phyloP scores from a whole-genome alignment of 2,113 vertebrate species.

The Hydrochoerus hydrochaeris region DNA sequence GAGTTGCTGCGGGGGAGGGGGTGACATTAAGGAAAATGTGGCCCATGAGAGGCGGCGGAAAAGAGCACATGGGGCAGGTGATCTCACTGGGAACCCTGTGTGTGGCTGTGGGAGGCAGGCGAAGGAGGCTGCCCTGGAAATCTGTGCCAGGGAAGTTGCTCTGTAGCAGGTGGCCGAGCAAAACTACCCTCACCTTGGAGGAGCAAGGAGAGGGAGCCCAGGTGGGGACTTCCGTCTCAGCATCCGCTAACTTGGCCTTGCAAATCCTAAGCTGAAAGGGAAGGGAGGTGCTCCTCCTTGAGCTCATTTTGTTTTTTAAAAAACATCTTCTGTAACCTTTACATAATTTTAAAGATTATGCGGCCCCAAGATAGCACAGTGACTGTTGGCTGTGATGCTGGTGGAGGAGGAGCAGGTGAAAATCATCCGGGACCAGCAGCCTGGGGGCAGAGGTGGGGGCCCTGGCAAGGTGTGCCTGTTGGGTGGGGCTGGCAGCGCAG shows the following conservation, averaged over 20 bases:
- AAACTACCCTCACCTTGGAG: neutral
- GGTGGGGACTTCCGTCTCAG: neutral
- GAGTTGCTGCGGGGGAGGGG: fast-evolving
- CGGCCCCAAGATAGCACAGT: neutral
- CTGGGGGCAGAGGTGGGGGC: no score
- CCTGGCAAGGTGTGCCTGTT: neutral
- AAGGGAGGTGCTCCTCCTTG: neutral
- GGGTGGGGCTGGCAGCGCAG: no score
- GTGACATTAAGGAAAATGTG: neutral
- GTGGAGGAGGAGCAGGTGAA: neutral
- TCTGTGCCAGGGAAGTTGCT: no score
- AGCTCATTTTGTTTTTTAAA: neutral
- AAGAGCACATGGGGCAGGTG: neutral
- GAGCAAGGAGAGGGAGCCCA: neutral
- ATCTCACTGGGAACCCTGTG: neutral
- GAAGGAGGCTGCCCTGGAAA: neutral
- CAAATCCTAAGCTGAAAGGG: neutral
- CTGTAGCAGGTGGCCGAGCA: neutral
- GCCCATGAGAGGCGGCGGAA: neutral
- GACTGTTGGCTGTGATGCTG: neutral
- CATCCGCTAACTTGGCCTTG: neutral
- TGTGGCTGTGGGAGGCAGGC: neutral
- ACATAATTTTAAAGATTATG: neutral
- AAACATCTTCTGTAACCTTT: neutral
- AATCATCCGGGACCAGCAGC: neutral